Percentiles rank a stretch among this genome's conserved stretches.
Evolutionary conservation across 2,888 invertebrate species (phyloP).

Genomic region (Tinea trinotella): DNA sequence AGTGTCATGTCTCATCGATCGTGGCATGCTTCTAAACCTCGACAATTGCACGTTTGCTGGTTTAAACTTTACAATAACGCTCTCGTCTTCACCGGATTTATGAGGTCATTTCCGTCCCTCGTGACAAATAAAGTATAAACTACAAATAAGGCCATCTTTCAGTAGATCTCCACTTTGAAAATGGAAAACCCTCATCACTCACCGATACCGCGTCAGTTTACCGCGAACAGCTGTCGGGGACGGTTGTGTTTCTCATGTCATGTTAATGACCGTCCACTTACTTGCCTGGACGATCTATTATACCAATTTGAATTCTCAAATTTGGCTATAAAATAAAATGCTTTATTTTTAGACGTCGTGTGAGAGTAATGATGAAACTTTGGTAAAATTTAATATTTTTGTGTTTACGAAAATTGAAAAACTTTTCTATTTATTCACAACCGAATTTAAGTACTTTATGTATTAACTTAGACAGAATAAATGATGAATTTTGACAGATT

Average conservation of each 20-base stretch:
- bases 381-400: too few species aligned
- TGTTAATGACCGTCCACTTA: conserved; percentile 22
- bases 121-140: not conserved
- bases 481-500: not conserved
- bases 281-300: not conserved
- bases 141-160: not conserved
- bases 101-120: not conserved
- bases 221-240: conserved; percentile 46
- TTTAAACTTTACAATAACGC: too few species aligned
- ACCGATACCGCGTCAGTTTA: conserved; percentile 39
- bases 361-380: too few species aligned
- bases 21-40: too few species aligned
- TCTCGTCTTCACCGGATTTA: not conserved
- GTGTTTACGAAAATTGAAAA: not conserved
- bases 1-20: too few species aligned
- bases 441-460: not conserved
- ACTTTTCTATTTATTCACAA: not conserved
- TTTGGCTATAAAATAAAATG: too few species aligned
- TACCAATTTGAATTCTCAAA: too few species aligned
- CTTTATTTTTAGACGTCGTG: too few species aligned
- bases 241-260: conserved; percentile 33
- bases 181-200: conserved; percentile 41
- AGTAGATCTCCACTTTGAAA: conserved; percentile 22
- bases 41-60: too few species aligned
- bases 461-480: not conserved